Conservation (phyloP, 2,888 invertebrate species). For the Ophioninae sp. region DNA sequence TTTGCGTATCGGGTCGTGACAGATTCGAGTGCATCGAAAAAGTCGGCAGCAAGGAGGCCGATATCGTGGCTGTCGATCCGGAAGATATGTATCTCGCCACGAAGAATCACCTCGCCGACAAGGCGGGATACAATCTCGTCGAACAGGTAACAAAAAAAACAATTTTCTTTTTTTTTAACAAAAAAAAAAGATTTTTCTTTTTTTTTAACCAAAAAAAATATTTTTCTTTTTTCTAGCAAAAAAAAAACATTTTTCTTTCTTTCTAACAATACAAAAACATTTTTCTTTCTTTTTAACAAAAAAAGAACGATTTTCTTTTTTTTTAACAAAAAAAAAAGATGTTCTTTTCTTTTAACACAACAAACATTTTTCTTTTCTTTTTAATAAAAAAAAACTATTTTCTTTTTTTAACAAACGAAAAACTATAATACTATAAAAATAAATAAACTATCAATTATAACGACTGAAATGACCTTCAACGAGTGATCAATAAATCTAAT, state of each 20-base stretch:
- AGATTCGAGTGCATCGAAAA: conserved; percentile 89
- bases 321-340: not conserved
- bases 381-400: no score
- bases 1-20: conserved; percentile 88
- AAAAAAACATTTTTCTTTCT: no score
- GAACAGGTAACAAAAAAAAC: conserved; percentile 71
- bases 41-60: conserved; percentile 89
- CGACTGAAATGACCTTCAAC: no score
- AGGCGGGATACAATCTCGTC: conserved; percentile 73
- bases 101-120: conserved; percentile 77
- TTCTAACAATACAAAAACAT: no score
- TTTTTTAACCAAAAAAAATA: no score
- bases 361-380: no score
- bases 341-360: no score
- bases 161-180: not conserved
- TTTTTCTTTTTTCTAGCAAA: no score
- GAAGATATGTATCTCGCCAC: conserved; percentile 94
- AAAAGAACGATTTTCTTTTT: conserved; percentile 41
- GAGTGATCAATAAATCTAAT: no score
- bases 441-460: no score
- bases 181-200: not conserved
- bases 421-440: no score
- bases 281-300: conserved; percentile 71
- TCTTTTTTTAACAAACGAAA: no score
- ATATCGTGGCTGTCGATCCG: conserved; percentile 91